Percentiles rank a stretch among this genome's conserved stretches.
Evolutionary conservation across 1,140 invertebrate genomes (phyloP).

Genomic region (Nasonia vitripennis): DNA sequence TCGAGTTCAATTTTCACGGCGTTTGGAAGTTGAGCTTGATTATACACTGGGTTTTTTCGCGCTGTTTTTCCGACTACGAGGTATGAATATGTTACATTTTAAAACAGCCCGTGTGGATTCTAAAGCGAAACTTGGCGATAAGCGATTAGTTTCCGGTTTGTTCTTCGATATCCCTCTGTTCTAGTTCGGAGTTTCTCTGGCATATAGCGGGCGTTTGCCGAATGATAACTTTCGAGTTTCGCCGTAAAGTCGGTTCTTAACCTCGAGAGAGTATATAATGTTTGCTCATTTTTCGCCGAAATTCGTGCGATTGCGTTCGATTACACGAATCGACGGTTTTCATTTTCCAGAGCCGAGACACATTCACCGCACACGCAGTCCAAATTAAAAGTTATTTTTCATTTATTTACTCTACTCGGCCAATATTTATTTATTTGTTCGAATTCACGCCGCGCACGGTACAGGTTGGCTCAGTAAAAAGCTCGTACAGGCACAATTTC

Average conservation of each 20-base stretch:
- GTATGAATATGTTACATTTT: background rate
- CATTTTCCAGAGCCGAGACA: background rate
- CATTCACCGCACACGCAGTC: no score
- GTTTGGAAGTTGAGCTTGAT: conserved; percentile 46
- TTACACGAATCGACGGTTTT: background rate
- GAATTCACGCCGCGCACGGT: background rate
- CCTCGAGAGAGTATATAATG: background rate
- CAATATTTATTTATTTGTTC: background rate
- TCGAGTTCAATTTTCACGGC: background rate
- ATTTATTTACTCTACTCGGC: background rate
- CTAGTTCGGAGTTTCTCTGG: background rate
- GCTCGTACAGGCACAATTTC: background rate
- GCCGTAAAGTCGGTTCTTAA: background rate
- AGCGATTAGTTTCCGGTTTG: conserved; percentile 49
- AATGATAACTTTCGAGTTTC: conserved; percentile 50
- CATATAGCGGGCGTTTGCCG: background rate
- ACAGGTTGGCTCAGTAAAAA: background rate
- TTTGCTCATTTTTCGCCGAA: no score
- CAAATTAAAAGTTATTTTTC: no score
- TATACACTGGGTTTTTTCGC: background rate
- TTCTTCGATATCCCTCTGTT: conserved; percentile 5
- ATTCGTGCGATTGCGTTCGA: no score
- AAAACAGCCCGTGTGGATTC: background rate
- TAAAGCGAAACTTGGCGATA: background rate
- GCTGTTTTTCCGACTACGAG: background rate